Evolutionary conservation across 1,140 invertebrate genomes (phyloP).

Genomic region (Saccostrea echinata): DNA sequence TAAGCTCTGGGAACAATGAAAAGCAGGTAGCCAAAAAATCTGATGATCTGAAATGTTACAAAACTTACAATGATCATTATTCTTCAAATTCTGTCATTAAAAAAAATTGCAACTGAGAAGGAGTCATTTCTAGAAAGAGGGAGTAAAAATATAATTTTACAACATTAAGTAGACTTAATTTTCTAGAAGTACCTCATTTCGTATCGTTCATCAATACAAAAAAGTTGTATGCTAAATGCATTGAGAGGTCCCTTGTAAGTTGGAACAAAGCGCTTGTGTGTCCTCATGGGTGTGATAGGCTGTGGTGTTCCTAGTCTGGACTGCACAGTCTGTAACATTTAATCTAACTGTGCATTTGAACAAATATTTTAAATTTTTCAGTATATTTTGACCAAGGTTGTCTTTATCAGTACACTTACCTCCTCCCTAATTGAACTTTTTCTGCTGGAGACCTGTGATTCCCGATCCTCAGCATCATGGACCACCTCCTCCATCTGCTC

Average conservation of each 20-base stretch:
- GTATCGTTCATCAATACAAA: conserved; percentile 84
- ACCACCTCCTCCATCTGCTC: conserved; percentile 47
- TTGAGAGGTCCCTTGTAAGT: conserved; percentile 74
- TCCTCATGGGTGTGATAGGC: conserved; percentile 51
- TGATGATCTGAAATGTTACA: conserved; percentile 74
- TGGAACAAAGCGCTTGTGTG: conserved; percentile 70
- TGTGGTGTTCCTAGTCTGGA: conserved; percentile 56
- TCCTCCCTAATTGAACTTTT: conserved; percentile 59
- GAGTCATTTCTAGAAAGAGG: background rate
- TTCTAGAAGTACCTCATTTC: conserved; percentile 81
- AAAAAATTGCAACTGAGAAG: background rate
- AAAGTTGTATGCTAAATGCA: conserved; percentile 85
- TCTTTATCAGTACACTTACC: conserved; percentile 20
- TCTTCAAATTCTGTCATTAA: background rate
- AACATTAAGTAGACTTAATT: background rate
- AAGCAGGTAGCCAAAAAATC: conserved; percentile 85
- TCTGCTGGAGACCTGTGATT: conserved; percentile 55
- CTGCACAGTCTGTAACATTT: conserved; percentile 36
- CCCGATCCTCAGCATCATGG: conserved; percentile 49
- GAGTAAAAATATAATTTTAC: too few species aligned
- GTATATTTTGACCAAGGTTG: background rate
- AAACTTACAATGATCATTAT: background rate
- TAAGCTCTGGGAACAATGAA: conserved; percentile 84
- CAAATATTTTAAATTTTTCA: background rate
- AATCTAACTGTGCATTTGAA: background rate